Percentiles rank a stretch among this genome's conserved stretches.
phyloP scores from a whole-genome alignment of 2,888 invertebrate genomes.

The Euplagia quadripunctaria region DNA sequence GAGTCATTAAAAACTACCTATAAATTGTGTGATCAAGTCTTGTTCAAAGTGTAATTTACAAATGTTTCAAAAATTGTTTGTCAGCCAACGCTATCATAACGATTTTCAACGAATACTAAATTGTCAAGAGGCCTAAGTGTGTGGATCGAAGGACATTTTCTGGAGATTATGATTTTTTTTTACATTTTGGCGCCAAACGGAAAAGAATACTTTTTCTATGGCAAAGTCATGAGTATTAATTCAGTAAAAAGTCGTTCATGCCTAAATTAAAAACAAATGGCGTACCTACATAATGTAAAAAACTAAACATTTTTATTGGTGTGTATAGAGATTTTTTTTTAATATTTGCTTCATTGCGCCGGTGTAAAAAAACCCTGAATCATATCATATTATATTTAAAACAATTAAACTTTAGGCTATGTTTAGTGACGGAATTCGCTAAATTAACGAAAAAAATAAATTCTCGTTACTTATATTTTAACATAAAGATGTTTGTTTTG shows the following conservation, averaged over 20 bases:
- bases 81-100: conserved; percentile 42
- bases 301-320: conserved; percentile 13
- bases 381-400: conserved; percentile 77
- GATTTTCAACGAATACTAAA: conserved; percentile 60
- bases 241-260: neutral
- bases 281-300: conserved; percentile 21
- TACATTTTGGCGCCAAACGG: conserved; percentile 23
- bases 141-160: conserved; percentile 59
- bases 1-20: conserved; percentile 11
- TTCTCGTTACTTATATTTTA: conserved; percentile 59
- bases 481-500: conserved; percentile 7
- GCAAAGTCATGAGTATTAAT: neutral
- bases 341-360: conserved; percentile 63
- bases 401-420: conserved; percentile 70
- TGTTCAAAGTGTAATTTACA: conserved; percentile 47
- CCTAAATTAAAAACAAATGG: conserved; percentile 8
- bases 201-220: neutral
- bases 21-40: conserved; percentile 35
- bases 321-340: conserved; percentile 57
- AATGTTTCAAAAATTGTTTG: conserved; percentile 34
- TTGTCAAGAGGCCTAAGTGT: conserved; percentile 65
- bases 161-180: conserved; percentile 35
- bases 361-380: conserved; percentile 76
- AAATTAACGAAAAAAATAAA: conserved; percentile 60
- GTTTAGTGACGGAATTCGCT: conserved; percentile 70